Conservation (phyloP, 2,888 invertebrate genomes). For the Metallyticus violacea region DNA sequence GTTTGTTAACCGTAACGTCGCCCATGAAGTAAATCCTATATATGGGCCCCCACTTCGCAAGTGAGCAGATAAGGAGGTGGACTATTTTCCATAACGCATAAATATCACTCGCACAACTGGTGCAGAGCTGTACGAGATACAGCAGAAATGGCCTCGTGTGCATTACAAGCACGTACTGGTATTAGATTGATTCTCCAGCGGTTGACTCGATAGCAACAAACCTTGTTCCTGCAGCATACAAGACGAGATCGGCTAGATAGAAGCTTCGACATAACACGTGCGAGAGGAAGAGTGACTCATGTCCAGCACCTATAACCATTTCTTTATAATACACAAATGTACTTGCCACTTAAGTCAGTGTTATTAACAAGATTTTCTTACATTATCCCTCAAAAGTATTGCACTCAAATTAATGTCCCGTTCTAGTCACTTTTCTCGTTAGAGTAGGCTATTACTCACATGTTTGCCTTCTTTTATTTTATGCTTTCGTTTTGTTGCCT, state of each 20-base stretch:
- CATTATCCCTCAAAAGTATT: no score
- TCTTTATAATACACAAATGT: no score
- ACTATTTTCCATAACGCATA: constrained; percentile 23
- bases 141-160: constrained; percentile 19
- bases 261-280: neutral
- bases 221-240: neutral
- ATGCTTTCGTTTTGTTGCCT: no score
- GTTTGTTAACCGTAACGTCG: no score
- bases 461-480: no score
- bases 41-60: neutral
- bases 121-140: neutral
- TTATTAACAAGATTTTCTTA: no score
- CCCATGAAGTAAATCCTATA: neutral
- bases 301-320: neutral
- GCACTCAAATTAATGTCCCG: no score
- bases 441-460: no score
- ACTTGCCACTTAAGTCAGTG: no score
- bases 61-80: neutral
- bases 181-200: constrained; percentile 29
- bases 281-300: neutral
- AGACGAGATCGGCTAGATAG: neutral
- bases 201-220: neutral
- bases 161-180: constrained; percentile 24
- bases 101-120: constrained; percentile 13
- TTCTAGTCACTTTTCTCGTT: no score